A percentile compares a stretch with the other conserved stretches of the same genome.
Evolutionary conservation across 1,140 invertebrate species (phyloP).

Genomic region (Pachyrhynchus sulphureomaculatus): DNA sequence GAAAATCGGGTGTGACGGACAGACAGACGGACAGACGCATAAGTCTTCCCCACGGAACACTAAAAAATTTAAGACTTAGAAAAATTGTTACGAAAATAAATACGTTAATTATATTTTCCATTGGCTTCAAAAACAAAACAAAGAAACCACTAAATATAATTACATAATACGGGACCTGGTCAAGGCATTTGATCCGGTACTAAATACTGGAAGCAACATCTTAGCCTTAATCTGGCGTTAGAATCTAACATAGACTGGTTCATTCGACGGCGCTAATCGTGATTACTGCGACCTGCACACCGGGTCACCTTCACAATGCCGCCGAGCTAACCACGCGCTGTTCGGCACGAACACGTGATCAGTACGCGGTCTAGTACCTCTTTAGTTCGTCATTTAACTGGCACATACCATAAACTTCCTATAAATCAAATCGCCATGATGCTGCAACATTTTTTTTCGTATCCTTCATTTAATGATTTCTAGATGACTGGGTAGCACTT

Average conservation of each 20-base stretch:
- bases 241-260: conserved; percentile 34
- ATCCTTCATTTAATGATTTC: not conserved
- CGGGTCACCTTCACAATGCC: conserved; percentile 43
- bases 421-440: not conserved
- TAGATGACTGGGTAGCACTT: not conserved
- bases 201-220: conserved; percentile 14
- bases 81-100: no score
- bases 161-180: not conserved
- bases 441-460: not conserved
- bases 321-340: conserved; percentile 28
- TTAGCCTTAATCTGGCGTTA: conserved; percentile 27
- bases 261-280: conserved; percentile 29
- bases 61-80: no score
- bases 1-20: no score
- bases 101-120: no score
- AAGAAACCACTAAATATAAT: not conserved
- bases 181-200: not conserved
- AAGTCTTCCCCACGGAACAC: no score
- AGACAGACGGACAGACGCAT: no score
- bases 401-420: conserved; percentile 1
- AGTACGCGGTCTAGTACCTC: conserved; percentile 7
- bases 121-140: no score
- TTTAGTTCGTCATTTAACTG: conserved; percentile 5
- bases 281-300: conserved; percentile 36
- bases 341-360: conserved; percentile 28